Base-by-base conservation (phyloP, 2,113 vertebrate genomes). In the Cochlearius cochlearius region DNA sequence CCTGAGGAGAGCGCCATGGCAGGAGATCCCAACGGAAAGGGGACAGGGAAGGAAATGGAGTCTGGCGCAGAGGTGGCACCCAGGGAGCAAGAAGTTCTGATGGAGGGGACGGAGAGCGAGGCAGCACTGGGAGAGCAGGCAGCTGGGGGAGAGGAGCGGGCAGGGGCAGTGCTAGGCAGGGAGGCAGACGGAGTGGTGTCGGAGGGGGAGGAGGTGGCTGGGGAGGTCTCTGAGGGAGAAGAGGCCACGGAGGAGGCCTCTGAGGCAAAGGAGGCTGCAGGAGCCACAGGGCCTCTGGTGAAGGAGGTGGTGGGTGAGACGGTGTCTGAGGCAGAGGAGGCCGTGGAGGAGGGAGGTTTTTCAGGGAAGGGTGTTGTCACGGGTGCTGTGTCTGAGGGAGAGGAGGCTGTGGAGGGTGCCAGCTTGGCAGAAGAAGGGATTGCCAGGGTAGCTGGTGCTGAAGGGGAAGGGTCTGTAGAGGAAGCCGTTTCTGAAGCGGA, bases 331-430 rank as follows among this genome's bases (percentile, higher is more conserved):
- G 71, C 15, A 38, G 77, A 78, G 69, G 67, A 32, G 59, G 68
- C 63, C 13, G 1, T 12, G n/a, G 86, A 29, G 36, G 27, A 73
- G 12, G 43, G 11, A 72, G 17, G 13, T 53, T 50, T 47, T 36
- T 14, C 23, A 53, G 75, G 52, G 39, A 20, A 52, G 90, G 91
- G 90, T 36, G 15, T 72, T 73, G 67, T 17, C 63, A 53, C 5
- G 26, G 77, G 84, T n/a, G 82, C 83, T 64, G 84, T 96, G 83
- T 56, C 53, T 39, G 62, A 90, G 69, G 89, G 71, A 67, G 26
- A 30, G 41, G 68, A 73, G 14, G 60, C 74, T 50, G 94, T 21
- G 43, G 82, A 92, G 67, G 93, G 26, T 72, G 69, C 20, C 1
- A 26, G 0, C 2, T 1, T 20, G 50, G 52, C 55, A 68, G 74